Conservation (phyloP, 1,140 invertebrate genomes). For the Harpegnathos saltator region DNA sequence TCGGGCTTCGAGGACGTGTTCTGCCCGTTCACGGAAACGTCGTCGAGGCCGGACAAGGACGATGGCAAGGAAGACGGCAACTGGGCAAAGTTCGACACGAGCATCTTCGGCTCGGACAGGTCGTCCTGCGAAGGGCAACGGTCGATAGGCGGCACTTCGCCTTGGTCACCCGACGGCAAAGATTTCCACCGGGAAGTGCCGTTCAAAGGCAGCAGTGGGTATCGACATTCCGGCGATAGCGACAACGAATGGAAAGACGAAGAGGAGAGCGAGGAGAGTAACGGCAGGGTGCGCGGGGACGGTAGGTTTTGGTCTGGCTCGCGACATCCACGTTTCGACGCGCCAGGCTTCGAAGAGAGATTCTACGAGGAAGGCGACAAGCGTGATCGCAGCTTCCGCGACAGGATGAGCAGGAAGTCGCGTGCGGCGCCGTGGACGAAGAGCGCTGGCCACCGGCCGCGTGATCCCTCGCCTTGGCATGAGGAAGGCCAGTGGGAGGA, state of each 20-base stretch:
- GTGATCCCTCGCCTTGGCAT: conserved; percentile 81
- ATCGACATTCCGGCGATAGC: conserved; percentile 84
- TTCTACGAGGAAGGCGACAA: conserved; percentile 80
- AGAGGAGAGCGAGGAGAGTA: conserved; percentile 83
- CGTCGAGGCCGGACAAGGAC: conserved; percentile 74
- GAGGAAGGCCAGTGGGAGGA: conserved; percentile 84
- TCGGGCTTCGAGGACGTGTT: conserved; percentile 82
- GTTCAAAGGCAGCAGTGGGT: conserved; percentile 65
- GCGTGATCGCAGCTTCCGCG: conserved; percentile 78
- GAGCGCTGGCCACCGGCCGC: conserved; percentile 69
- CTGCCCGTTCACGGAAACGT: conserved; percentile 76
- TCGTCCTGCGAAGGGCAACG: conserved; percentile 82
- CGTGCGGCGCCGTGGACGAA: conserved; percentile 78
- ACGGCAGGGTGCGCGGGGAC: conserved; percentile 77
- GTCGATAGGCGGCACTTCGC: conserved; percentile 88
- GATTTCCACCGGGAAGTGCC: conserved; percentile 86
- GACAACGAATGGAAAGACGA: conserved; percentile 85
- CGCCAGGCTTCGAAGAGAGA: conserved; percentile 73
- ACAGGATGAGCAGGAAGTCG: conserved; percentile 76
- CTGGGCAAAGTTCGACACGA: conserved; percentile 86
- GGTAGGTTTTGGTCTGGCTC: conserved; percentile 69
- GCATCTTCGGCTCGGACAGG: conserved; percentile 79
- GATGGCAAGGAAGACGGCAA: conserved; percentile 80
- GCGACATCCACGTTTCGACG: conserved; percentile 74
- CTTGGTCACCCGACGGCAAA: conserved; percentile 92